Evolutionary conservation across 2,888 invertebrate species (phyloP).

Genomic region (Neoscelio sp.): DNA sequence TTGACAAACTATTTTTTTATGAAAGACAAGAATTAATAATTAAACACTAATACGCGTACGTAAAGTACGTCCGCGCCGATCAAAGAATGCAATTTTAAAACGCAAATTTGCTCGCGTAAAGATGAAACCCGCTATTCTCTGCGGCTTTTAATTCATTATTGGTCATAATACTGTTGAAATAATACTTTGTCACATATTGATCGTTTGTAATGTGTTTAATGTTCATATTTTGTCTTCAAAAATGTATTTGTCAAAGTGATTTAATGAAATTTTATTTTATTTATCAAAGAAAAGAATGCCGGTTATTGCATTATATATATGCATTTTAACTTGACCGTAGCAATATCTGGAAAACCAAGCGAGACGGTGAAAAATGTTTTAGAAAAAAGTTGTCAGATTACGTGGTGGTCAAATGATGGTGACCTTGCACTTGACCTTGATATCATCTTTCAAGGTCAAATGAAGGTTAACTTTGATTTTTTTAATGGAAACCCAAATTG

Average conservation of each 20-base stretch:
- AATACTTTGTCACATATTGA: slow-evolving; percentile 22
- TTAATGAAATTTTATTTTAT: too few relatives aligned
- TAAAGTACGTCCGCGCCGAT: slow-evolving; percentile 8
- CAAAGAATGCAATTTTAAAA: slow-evolving; percentile 35
- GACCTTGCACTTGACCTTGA: too few relatives aligned
- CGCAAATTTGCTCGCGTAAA: neutral
- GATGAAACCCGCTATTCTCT: neutral
- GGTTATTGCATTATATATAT: too few relatives aligned
- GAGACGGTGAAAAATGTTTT: too few relatives aligned
- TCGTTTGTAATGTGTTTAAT: slow-evolving; percentile 34
- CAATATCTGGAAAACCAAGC: too few relatives aligned
- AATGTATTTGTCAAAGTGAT: neutral
- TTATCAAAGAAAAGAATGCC: too few relatives aligned
- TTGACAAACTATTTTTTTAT: slow-evolving; percentile 11
- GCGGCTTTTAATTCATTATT: slow-evolving; percentile 6
- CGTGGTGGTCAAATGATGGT: too few relatives aligned
- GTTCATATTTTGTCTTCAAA: neutral
- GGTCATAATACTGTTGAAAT: slow-evolving; percentile 16
- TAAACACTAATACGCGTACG: slow-evolving; percentile 20
- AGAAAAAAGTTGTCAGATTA: too few relatives aligned
- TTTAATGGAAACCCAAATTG: too few relatives aligned
- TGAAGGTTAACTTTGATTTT: too few relatives aligned
- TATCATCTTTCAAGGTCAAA: too few relatives aligned
- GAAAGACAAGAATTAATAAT: slow-evolving; percentile 52
- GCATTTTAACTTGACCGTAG: too few relatives aligned